Evolutionary conservation across 2,113 vertebrate genomes (phyloP).

Genomic region (Chrysochloris asiatica): DNA sequence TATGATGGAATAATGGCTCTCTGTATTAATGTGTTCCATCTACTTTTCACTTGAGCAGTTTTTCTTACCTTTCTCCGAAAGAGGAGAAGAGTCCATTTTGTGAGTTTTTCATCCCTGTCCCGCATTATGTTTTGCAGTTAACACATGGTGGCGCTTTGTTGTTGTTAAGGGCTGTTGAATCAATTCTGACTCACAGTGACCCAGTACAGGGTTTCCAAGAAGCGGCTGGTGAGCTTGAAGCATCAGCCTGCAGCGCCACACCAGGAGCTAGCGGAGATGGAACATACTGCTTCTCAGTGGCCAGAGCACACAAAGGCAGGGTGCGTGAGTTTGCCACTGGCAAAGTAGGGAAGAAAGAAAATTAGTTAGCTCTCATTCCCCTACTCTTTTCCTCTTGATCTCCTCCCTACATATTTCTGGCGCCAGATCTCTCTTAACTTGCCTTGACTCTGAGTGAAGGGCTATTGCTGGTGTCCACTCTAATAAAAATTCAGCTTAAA

Average conservation of each 20-base stretch:
- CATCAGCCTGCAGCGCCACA: too few relatives aligned
- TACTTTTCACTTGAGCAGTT: neutral
- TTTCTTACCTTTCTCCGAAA: slow-evolving; percentile 19
- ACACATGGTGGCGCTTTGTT: too few relatives aligned
- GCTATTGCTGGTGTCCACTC: neutral
- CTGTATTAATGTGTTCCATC: neutral
- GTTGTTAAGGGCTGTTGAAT: too few relatives aligned
- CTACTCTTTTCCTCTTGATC: neutral
- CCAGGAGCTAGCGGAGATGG: neutral
- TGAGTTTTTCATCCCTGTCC: neutral
- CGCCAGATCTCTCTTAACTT: neutral
- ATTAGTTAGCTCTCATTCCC: neutral
- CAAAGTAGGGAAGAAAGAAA: neutral
- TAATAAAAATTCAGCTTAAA: neutral
- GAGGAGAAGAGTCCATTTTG: neutral
- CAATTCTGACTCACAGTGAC: too few relatives aligned
- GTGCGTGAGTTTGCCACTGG: neutral
- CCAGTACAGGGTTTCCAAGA: too few relatives aligned
- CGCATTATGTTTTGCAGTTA: neutral
- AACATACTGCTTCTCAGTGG: neutral
- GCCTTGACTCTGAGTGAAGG: neutral
- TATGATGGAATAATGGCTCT: neutral
- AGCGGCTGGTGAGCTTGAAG: too few relatives aligned
- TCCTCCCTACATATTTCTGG: neutral
- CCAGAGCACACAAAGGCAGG: neutral